A percentile compares a stretch with the other conserved stretches of the same genome.
These are phyloP conservation scores for Heliconius melpomene DNA, from an alignment of 1,140 invertebrate genomes.

Conservation along the genomic window DNA sequence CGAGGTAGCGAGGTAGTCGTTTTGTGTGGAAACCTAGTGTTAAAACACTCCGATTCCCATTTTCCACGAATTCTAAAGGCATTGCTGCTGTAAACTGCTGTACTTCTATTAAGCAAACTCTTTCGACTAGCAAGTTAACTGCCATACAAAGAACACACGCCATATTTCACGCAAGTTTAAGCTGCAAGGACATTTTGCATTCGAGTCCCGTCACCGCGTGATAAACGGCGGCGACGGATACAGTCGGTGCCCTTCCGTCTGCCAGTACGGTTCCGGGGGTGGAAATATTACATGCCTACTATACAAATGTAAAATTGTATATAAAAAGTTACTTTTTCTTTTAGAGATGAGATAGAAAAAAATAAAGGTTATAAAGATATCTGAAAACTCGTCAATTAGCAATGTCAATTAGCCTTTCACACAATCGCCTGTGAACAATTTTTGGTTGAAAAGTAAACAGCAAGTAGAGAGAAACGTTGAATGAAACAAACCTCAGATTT, in stretches of 20 bases:
- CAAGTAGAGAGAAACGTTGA: no score
- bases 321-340: background rate
- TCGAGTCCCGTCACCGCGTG: conserved; percentile 1
- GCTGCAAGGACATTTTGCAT: conserved; percentile 10
- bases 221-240: conserved; percentile 10
- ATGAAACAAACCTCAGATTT: no score
- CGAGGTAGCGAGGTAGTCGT: no score
- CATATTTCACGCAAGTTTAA: conserved; percentile 10
- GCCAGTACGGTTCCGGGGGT: conserved; percentile 9
- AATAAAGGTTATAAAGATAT: no score
- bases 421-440: no score
- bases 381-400: no score
- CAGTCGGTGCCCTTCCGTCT: conserved; percentile 9
- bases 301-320: background rate
- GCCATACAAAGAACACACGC: background rate
- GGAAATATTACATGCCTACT: background rate
- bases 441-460: no score
- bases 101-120: background rate
- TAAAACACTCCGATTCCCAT: no score
- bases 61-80: no score
- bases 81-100: background rate
- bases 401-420: no score
- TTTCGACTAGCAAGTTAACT: background rate
- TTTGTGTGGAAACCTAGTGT: no score
- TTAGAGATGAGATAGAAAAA: background rate